A percentile compares a stretch with the other conserved stretches of the same genome.
phyloP scores from a whole-genome alignment of 2,888 invertebrate genomes.

The Caenorhabditis wallacei region DNA sequence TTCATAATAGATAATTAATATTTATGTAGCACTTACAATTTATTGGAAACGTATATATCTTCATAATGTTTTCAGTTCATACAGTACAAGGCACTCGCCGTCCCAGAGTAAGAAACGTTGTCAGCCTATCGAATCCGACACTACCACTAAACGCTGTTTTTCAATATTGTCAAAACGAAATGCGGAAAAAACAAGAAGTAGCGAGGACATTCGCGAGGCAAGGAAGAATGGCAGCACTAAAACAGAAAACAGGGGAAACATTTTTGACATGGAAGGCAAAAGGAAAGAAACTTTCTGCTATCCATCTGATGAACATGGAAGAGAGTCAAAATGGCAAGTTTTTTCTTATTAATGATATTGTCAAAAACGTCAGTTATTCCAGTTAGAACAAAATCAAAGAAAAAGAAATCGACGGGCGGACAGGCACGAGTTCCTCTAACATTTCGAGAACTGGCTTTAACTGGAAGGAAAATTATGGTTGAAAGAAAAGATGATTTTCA shows the following conservation, averaged over 20 bases:
- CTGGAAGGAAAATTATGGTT: not conserved
- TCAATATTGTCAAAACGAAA: constrained; percentile 28
- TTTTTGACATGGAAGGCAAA: constrained; percentile 2
- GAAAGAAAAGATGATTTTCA: constrained; percentile 23
- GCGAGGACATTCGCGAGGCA: not conserved
- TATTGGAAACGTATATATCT: too few species aligned
- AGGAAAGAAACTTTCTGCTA: not conserved
- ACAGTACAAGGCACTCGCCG: constrained; percentile 1
- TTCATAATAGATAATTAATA: too few species aligned
- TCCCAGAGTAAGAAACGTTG: constrained; percentile 53
- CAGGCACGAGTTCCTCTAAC: not conserved
- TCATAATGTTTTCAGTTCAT: not conserved
- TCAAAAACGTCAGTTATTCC: too few species aligned
- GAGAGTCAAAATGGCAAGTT: not conserved
- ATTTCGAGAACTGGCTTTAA: not conserved
- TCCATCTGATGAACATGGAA: not conserved
- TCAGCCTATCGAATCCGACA: constrained; percentile 31
- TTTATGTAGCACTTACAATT: too few species aligned
- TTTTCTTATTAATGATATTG: too few species aligned
- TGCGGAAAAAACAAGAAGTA: not conserved
- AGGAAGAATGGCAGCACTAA: not conserved
- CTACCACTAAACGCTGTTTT: constrained; percentile 19
- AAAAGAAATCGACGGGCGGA: not conserved
- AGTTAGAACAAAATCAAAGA: not conserved
- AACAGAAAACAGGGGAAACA: not conserved